Percentiles rank a stretch among this genome's conserved stretches.
Conservation (phyloP, 2,797 vertebrate species). For the Distichodus sexfasciatus region DNA sequence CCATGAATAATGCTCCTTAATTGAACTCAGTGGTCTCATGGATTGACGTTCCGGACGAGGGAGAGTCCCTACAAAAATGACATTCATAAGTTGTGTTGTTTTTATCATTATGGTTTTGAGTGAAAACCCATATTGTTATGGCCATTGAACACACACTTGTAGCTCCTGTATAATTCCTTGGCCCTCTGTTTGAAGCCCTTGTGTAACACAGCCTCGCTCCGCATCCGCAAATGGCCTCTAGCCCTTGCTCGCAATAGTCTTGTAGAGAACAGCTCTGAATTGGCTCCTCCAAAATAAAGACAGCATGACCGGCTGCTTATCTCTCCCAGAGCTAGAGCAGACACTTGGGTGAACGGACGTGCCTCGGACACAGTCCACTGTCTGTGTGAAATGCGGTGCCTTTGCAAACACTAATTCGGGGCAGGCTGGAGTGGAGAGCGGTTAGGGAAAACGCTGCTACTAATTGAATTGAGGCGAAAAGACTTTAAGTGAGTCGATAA, state of each 20-base stretch:
- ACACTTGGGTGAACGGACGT: background rate
- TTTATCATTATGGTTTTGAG: no score
- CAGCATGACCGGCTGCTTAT: conserved; percentile 17
- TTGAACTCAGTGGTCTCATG: no score
- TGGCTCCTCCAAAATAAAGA: conserved; percentile 1
- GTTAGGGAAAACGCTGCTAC: background rate
- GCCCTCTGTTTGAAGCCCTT: no score
- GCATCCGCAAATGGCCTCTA: background rate
- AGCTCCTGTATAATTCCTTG: no score
- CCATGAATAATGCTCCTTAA: no score
- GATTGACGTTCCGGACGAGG: no score
- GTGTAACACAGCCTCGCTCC: background rate
- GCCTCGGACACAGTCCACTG: background rate
- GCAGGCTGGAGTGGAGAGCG: background rate
- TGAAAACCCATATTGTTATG: no score
- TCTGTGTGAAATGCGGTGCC: background rate
- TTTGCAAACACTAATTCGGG: conserved; percentile 11
- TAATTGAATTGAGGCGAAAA: conserved; percentile 1
- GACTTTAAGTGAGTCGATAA: conserved; percentile 10
- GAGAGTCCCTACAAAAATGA: no score
- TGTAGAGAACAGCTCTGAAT: background rate
- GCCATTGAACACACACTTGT: no score
- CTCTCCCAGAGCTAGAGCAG: conserved; percentile 1
- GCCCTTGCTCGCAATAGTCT: background rate
- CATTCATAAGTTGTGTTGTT: no score